These are phyloP conservation scores for Limnephilus lunatus DNA, from an alignment of 2,888 invertebrate genomes.

Conservation along the genomic window DNA sequence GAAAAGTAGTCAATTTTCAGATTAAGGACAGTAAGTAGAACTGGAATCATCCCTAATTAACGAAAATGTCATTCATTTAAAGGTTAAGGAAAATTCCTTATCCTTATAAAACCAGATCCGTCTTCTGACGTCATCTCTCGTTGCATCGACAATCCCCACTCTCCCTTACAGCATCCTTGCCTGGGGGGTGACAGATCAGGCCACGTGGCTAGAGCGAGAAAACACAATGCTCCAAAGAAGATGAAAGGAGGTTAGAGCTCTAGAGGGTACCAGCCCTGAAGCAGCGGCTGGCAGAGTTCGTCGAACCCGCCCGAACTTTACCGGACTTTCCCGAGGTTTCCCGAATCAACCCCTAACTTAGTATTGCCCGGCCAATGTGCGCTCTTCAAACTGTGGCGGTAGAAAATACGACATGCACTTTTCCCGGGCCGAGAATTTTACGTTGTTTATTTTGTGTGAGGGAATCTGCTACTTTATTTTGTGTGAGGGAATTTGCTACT, in stretches of 20 bases:
- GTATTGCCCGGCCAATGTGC: not conserved
- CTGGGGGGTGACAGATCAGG: conserved; percentile 38
- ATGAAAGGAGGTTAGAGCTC: not conserved
- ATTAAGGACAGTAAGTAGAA: no score
- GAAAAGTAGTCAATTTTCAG: no score
- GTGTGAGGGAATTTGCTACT: not conserved
- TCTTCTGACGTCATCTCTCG: conserved; percentile 4
- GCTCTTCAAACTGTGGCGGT: conserved; percentile 29
- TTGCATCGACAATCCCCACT: not conserved
- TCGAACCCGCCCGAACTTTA: conserved; percentile 27
- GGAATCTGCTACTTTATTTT: conserved; percentile 3
- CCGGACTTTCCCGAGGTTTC: conserved; percentile 3
- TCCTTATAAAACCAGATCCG: no score
- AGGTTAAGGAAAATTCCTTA: no score
- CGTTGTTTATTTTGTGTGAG: conserved; percentile 7
- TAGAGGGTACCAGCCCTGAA: not conserved
- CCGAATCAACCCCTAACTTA: not conserved
- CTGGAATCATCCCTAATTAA: no score
- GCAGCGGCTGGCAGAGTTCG: conserved; percentile 40
- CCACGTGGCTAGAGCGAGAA: conserved; percentile 53
- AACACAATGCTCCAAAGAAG: not conserved
- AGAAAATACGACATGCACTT: conserved; percentile 26
- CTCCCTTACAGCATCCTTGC: conserved; percentile 37
- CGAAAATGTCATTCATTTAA: no score
- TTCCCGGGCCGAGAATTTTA: not conserved